Base-by-base conservation (phyloP, 2,888 invertebrate species). In the Smittia aterrima region DNA sequence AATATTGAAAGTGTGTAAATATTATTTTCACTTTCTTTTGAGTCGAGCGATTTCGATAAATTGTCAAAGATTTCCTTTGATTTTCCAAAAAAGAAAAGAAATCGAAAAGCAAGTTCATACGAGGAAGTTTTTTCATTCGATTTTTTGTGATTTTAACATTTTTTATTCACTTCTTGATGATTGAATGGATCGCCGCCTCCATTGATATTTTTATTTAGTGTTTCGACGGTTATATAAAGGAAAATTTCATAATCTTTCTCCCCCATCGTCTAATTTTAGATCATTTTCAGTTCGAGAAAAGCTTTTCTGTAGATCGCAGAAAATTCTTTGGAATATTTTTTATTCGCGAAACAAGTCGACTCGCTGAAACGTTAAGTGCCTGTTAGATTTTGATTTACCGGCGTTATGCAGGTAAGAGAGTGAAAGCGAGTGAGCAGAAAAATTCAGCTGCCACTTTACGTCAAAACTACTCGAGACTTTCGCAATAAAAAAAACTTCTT, bases 341-440 rank as follows among this genome's bases (percentile, higher is more conserved):
- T 25, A 18, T 64, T 64, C 9, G 13, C 64, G 13, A 9, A 27
- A 13, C 24, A 64, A 64, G 24, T 16, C 7, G n/a, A n/a, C 1
- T 22, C 25, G 27, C 3, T 11, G 20, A 22, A 62, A 62, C n/a
- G 7, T 62, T 62, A 54, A 3, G 20, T 62, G 11, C 20, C 22
- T 62, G 58, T 11, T 64, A n/a, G 25, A 27, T 11, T n/a, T n/a
- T 25, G 25, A 13, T n/a, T 16, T 25, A 67, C 67, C 67, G 67
- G 67, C 67, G 22, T 24, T 24, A 67, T 67, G 67, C 67, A 67
- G 67, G 67, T 67, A 67, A 67, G 38, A 24, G 24, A 25, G 1
- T 16, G 4, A 24, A 64, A 25, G 1, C n/a, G 4, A 64, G 27
- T 20, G 16, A 40, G 7, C 66, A 66, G 13, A 1, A 24, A 24